Base-by-base conservation (phyloP, 1,140 invertebrate genomes). In the Brachionus plicatilis region DNA sequence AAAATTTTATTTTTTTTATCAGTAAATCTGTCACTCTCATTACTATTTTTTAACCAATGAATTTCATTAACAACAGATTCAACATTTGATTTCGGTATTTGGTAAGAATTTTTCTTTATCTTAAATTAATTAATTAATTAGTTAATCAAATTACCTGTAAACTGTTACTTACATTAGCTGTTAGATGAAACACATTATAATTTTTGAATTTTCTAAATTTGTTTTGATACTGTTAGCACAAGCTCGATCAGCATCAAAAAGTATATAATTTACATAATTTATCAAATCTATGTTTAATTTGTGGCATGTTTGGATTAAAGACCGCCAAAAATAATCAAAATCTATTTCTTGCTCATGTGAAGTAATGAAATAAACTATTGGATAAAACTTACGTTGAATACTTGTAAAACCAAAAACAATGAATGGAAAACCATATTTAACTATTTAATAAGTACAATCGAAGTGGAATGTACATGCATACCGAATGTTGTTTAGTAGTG, bases 351-450 rank as follows among this genome's bases (percentile, higher is more conserved):
- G 56, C 56, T 65, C n/a, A n/a, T 47, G 45, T 47, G 45, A 47
- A 47, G 45, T 47, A 47, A 47, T 47, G 45, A 47, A 11, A 65
- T 65, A 65, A 65, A 27, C n/a, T 20, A 65, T 65, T 65, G 56
- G 56, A 65, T 65, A 65, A 65, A 65, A 65, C 56, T 65, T 65
- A 27, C 56, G 56, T 65, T 65, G 56, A 65, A 65, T 65, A 65
- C 24, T 27, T 27, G 56, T 20, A 65, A 17, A 17, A 65, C 56
- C 56, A 65, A 65, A 65, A 65, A 65, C 2, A 17, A 65, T 65
- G n/a, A 65, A 2, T 65, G n/a, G 56, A 65, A 65, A 65, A 20
- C 56, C 56, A 7, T 65, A 65, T 65, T 65, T 65, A 3, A 65
- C 60, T 65, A 24, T 65, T 65, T 29, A 2, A 29, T 29, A 29